phyloP scores from a whole-genome alignment of 2,797 vertebrate genomes.

The Staurois parvus region DNA sequence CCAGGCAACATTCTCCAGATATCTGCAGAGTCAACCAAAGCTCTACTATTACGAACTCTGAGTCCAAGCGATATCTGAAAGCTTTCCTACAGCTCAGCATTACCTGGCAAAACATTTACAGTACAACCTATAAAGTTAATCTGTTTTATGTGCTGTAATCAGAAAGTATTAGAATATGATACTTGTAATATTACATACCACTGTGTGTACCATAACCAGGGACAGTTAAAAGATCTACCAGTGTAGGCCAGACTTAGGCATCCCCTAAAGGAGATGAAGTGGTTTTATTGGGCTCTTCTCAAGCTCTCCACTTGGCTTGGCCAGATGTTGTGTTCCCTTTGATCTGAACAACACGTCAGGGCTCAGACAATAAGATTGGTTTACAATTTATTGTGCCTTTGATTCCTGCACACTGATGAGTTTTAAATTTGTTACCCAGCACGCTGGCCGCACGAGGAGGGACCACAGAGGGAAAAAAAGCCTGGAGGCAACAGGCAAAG shows the following conservation, averaged over 20 bases:
- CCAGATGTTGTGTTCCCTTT: slow-evolving; percentile 85
- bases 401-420: slow-evolving; percentile 78
- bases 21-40: neutral
- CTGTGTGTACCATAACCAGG: neutral
- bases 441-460: slow-evolving; percentile 40
- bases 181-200: neutral
- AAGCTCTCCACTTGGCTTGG: slow-evolving; percentile 49
- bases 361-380: slow-evolving; percentile 87
- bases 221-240: neutral
- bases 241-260: slow-evolving; percentile 18
- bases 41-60: neutral
- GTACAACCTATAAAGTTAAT: neutral
- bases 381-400: slow-evolving; percentile 88
- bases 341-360: slow-evolving; percentile 86
- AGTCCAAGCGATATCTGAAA: neutral
- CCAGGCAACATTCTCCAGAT: neutral
- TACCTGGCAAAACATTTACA: neutral
- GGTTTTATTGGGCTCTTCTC: slow-evolving; percentile 46
- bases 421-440: slow-evolving; percentile 84
- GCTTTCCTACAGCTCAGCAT: neutral
- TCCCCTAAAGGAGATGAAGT: slow-evolving; percentile 43
- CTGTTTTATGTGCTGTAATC: neutral
- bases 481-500: slow-evolving; percentile 6
- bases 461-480: slow-evolving; percentile 48
- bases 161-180: neutral